These are phyloP conservation scores for Scaptomyza reducta DNA, from an alignment of 2,888 invertebrate species.

Conservation along the genomic window DNA sequence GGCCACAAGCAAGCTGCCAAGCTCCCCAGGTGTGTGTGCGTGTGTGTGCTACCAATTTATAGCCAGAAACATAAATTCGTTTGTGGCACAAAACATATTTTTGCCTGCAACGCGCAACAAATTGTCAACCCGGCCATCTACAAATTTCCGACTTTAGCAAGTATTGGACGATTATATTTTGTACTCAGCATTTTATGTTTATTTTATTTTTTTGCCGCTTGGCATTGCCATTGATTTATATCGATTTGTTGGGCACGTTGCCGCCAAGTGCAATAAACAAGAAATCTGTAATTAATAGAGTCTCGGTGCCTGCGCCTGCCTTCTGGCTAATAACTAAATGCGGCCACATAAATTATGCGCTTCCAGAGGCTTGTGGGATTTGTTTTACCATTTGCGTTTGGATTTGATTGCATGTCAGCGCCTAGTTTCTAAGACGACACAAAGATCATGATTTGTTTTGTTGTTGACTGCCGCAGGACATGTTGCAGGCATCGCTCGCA, in stretches of 20 bases:
- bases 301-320: conserved; percentile 12
- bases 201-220: conserved; percentile 24
- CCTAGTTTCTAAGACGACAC: conserved; percentile 41
- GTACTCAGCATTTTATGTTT: neutral
- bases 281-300: conserved; percentile 61
- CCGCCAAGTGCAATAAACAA: conserved; percentile 58
- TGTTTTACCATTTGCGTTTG: conserved; percentile 1
- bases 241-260: conserved; percentile 34
- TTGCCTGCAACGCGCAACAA: conserved; percentile 47
- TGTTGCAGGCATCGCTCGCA: conserved; percentile 17
- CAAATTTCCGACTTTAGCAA: conserved; percentile 37
- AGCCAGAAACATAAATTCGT: conserved; percentile 50
- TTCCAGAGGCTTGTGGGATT: conserved; percentile 4
- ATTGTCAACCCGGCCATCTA: conserved; percentile 67
- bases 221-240: conserved; percentile 78
- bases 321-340: conserved; percentile 38
- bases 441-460: conserved; percentile 45
- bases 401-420: conserved; percentile 53
- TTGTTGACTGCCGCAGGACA: conserved; percentile 21
- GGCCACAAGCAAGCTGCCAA: conserved; percentile 64
- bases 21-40: conserved; percentile 63
- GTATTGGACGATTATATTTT: conserved; percentile 28
- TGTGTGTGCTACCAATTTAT: conserved; percentile 46
- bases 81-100: conserved; percentile 58
- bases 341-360: conserved; percentile 32